phyloP scores from a whole-genome alignment of 2,888 invertebrate species.

The Tetheella fluctuosa region DNA sequence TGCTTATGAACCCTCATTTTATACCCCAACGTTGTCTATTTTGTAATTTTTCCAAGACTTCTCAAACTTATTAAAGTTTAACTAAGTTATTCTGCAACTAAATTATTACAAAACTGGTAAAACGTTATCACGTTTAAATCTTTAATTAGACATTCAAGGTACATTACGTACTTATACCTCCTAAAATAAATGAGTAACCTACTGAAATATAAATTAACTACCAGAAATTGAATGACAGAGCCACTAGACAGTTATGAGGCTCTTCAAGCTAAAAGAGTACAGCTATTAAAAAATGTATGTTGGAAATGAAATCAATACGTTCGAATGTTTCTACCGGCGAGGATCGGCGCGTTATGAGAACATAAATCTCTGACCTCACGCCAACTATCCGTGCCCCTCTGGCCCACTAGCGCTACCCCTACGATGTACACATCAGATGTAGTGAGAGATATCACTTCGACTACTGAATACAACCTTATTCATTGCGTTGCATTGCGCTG shows the following conservation, averaged over 20 bases:
- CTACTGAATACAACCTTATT: conserved; percentile 61
- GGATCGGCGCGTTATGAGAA: conserved; percentile 74
- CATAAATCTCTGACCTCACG: conserved; percentile 78
- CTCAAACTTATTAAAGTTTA: no score
- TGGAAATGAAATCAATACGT: conserved; percentile 76
- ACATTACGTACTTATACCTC: neutral
- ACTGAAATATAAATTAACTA: neutral
- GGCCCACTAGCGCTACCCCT: conserved; percentile 39
- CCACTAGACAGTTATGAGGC: conserved; percentile 12
- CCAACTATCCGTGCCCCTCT: conserved; percentile 46
- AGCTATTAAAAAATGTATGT: conserved; percentile 71
- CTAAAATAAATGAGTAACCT: neutral
- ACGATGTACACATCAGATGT: conserved; percentile 61
- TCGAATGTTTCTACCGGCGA: conserved; percentile 66
- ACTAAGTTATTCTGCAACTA: no score
- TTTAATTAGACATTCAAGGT: neutral
- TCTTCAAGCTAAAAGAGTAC: conserved; percentile 27
- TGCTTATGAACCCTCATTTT: no score
- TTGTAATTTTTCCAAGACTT: neutral
- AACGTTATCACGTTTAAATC: neutral
- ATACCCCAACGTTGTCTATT: no score
- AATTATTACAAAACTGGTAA: neutral
- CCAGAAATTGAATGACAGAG: conserved; percentile 6
- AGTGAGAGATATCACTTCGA: conserved; percentile 58
- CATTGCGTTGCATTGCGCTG: conserved; percentile 52